Evolutionary conservation across 2,888 invertebrate genomes (phyloP).

Genomic region (Venusia cambrica): DNA sequence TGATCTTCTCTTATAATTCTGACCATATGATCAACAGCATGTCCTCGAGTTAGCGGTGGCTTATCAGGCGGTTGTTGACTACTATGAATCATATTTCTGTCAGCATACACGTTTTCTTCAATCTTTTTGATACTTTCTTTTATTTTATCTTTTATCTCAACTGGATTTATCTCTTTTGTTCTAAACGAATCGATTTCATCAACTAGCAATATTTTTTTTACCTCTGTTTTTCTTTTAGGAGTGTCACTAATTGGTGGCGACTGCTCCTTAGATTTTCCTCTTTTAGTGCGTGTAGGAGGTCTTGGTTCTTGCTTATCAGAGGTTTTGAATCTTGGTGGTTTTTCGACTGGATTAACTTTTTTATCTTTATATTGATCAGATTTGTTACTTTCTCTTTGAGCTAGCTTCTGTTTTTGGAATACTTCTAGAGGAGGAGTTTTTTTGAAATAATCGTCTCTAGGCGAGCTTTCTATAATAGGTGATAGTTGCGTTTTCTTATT

Average conservation of each 20-base stretch:
- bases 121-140: conserved; percentile 76
- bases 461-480: conserved; percentile 89
- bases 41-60: conserved; percentile 85
- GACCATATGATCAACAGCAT: conserved; percentile 89
- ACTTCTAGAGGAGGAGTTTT: conserved; percentile 65
- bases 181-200: conserved; percentile 64
- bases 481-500: conserved; percentile 86
- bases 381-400: conserved; percentile 50
- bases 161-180: conserved; percentile 45
- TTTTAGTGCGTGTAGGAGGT: conserved; percentile 58
- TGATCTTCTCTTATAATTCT: conserved; percentile 87
- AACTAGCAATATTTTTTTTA: conserved; percentile 59
- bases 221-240: conserved; percentile 64
- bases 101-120: conserved; percentile 72
- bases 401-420: conserved; percentile 57
- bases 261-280: conserved; percentile 59
- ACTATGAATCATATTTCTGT: conserved; percentile 85
- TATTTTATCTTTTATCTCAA: conserved; percentile 70
- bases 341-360: conserved; percentile 73
- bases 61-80: conserved; percentile 86
- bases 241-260: conserved; percentile 63
- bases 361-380: conserved; percentile 48
- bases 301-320: conserved; percentile 68
- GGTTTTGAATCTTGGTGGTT: conserved; percentile 65
- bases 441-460: conserved; percentile 85